These are phyloP conservation scores for Trichonephila clavipes DNA, from an alignment of 1,140 invertebrate species.

Conservation along the genomic window DNA sequence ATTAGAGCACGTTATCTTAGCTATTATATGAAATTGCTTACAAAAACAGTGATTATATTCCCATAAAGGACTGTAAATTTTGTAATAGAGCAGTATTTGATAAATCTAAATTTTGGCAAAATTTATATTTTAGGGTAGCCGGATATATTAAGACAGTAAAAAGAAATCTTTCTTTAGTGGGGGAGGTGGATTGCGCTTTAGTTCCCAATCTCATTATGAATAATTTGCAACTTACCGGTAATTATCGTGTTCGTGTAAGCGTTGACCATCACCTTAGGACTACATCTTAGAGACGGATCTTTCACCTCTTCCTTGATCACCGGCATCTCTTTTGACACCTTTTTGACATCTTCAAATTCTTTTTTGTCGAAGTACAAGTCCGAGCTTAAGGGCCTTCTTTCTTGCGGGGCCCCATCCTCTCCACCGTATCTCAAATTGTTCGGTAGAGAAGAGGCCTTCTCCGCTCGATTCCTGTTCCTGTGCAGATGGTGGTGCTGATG, in stretches of 20 bases:
- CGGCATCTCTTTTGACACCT: constrained; percentile 30
- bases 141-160: too few species aligned
- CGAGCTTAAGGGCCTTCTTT: neutral
- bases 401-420: neutral
- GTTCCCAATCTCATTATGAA: too few species aligned
- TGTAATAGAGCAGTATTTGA: too few species aligned
- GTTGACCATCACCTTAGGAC: constrained; percentile 68
- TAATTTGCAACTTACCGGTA: constrained; percentile 60
- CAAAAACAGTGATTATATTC: too few species aligned
- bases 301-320: constrained; percentile 65
- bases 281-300: constrained; percentile 53
- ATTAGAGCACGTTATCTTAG: too few species aligned
- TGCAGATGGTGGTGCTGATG: constrained; percentile 67
- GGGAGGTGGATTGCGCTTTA: too few species aligned
- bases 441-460: neutral
- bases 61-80: too few species aligned
- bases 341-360: constrained; percentile 35
- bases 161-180: too few species aligned
- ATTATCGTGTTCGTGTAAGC: constrained; percentile 74
- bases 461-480: constrained; percentile 44
- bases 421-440: constrained; percentile 11
- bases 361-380: constrained; percentile 32
- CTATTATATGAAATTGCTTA: too few species aligned
- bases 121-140: too few species aligned
- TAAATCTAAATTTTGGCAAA: too few species aligned